Evolutionary conservation across 1,140 invertebrate species (phyloP).

Genomic region (Nixonia krombeini): DNA sequence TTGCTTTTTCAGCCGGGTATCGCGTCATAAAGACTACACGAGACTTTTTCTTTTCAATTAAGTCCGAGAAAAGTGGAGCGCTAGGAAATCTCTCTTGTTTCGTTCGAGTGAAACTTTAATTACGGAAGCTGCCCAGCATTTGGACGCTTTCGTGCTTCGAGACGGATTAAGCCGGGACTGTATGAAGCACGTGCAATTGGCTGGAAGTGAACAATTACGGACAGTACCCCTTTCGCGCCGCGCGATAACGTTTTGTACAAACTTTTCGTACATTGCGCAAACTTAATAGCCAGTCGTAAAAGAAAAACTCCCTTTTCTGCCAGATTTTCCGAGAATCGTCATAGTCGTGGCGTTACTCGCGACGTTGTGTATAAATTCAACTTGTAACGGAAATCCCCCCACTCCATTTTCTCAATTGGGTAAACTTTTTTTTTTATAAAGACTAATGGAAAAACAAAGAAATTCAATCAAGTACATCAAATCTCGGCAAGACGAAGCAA

Average conservation of each 20-base stretch:
- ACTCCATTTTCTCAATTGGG: too few relatives aligned
- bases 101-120: slow-evolving; percentile 49
- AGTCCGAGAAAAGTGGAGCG: neutral
- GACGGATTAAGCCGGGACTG: slow-evolving; percentile 46
- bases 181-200: slow-evolving; percentile 50
- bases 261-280: slow-evolving; percentile 31
- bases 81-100: slow-evolving; percentile 39
- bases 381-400: too few relatives aligned
- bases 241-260: too few relatives aligned
- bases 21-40: slow-evolving; percentile 4
- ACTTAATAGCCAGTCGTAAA: too few relatives aligned
- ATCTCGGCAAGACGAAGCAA: neutral
- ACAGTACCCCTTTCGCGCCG: slow-evolving; percentile 27
- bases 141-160: slow-evolving; percentile 45
- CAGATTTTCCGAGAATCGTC: too few relatives aligned
- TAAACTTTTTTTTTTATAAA: too few relatives aligned
- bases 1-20: neutral
- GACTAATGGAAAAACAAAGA: neutral
- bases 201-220: slow-evolving; percentile 49
- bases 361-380: too few relatives aligned
- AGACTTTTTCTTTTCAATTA: slow-evolving; percentile 27
- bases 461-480: neutral
- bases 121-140: slow-evolving; percentile 39
- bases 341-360: too few relatives aligned
- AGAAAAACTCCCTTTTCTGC: too few relatives aligned